Evolutionary conservation across 2,797 vertebrate species (phyloP).

Genomic region (Chelidonichthys spinosus): DNA sequence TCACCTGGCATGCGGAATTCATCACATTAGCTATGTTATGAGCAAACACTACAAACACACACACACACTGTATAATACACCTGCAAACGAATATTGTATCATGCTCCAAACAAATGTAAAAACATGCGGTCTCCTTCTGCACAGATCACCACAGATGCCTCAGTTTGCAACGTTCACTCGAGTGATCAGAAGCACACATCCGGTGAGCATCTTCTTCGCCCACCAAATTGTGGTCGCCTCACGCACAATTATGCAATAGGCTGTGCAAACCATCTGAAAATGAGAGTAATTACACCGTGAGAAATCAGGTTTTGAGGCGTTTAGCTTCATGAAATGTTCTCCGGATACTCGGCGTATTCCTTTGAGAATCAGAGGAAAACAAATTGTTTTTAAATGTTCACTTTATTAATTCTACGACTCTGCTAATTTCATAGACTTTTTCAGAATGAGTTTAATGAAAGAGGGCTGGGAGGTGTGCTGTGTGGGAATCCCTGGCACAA

Average conservation of each 20-base stretch:
- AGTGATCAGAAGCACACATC: constrained; percentile 54
- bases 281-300: constrained; percentile 17
- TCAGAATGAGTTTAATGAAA: constrained; percentile 23
- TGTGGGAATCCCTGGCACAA: constrained; percentile 21
- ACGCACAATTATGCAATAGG: constrained; percentile 22
- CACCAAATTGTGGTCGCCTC: constrained; percentile 22
- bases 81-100: constrained; percentile 40
- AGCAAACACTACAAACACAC: constrained; percentile 18
- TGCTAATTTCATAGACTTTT: constrained; percentile 26
- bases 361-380: constrained; percentile 8
- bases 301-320: constrained; percentile 26
- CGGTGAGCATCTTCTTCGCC: constrained; percentile 38
- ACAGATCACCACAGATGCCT: constrained; percentile 63
- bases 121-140: constrained; percentile 49
- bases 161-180: constrained; percentile 32
- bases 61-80: constrained; percentile 20
- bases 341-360: constrained; percentile 2
- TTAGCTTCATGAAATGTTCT: constrained; percentile 22
- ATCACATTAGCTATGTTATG: constrained; percentile 26
- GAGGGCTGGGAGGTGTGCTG: constrained; percentile 9
- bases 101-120: constrained; percentile 60
- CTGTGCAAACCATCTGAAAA: constrained; percentile 33
- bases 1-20: constrained; percentile 34
- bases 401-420: constrained; percentile 12
- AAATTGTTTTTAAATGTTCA: neutral